A percentile compares a stretch with the other conserved stretches of the same genome.
phyloP scores from a whole-genome alignment of 2,113 vertebrate genomes.

The Alethe diademata region DNA sequence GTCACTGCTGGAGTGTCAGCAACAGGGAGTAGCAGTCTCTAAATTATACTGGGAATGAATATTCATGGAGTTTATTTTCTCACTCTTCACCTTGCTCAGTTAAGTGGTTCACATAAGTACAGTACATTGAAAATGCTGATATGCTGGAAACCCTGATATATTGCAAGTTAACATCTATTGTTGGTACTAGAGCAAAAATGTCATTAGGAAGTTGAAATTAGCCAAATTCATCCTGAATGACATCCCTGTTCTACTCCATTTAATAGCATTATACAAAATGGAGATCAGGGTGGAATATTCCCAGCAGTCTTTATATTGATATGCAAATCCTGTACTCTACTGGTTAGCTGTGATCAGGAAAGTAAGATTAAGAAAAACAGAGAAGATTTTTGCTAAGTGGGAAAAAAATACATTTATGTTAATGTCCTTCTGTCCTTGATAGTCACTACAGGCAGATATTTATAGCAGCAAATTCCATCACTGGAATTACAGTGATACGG shows the following conservation, averaged over 20 bases:
- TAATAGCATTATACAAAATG: neutral
- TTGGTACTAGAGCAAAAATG: conserved; percentile 28
- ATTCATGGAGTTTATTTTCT: conserved; percentile 59
- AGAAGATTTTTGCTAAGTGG: conserved; percentile 6
- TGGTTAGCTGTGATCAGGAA: conserved; percentile 33
- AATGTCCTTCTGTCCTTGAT: conserved; percentile 8
- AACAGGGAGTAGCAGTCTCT: neutral
- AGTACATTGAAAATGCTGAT: conserved; percentile 21
- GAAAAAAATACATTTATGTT: neutral
- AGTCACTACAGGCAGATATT: neutral
- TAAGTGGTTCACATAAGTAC: conserved; percentile 27
- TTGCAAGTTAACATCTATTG: conserved; percentile 40
- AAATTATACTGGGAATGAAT: conserved; percentile 48
- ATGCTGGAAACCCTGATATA: conserved; percentile 29
- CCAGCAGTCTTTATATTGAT: conserved; percentile 48
- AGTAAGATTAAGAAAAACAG: conserved; percentile 31
- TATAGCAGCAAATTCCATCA: neutral
- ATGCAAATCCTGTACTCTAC: conserved; percentile 53
- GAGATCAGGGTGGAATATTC: conserved; percentile 59
- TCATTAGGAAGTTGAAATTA: conserved; percentile 61
- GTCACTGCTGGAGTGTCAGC: neutral
- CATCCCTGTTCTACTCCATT: conserved; percentile 23
- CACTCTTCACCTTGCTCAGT: conserved; percentile 51
- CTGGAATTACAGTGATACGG: neutral
- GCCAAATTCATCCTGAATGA: conserved; percentile 50